Evolutionary conservation across 2,113 vertebrate genomes (phyloP).

Genomic region (Eudyptes chrysolophus): DNA sequence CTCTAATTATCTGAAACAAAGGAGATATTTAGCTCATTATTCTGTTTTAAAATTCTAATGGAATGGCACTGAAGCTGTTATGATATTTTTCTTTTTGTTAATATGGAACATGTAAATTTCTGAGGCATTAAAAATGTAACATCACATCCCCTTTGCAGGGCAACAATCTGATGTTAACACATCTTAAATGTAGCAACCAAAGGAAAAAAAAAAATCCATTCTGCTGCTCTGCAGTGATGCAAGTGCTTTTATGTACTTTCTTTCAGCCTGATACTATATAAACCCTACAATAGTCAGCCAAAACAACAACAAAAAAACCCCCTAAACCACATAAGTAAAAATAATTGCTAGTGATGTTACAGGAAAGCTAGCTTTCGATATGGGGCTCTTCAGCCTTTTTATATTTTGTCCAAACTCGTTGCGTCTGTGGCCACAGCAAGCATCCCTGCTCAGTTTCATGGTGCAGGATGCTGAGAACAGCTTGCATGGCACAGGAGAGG

Average conservation of each 20-base stretch:
- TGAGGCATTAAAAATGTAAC: background rate
- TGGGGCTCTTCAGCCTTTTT: background rate
- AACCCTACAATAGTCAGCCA: background rate
- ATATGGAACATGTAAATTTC: background rate
- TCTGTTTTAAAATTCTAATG: background rate
- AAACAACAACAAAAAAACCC: background rate
- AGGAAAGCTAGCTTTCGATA: background rate
- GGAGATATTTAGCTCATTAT: background rate
- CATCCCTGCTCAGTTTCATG: background rate
- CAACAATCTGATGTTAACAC: background rate
- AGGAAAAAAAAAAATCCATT: background rate
- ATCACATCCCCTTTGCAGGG: background rate
- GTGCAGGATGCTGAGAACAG: background rate
- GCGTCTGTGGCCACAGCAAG: background rate
- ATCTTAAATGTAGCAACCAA: background rate
- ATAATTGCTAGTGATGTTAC: background rate
- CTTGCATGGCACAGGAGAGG: background rate
- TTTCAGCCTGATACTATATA: background rate
- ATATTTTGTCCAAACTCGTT: background rate
- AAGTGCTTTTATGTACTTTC: background rate
- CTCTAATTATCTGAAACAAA: background rate
- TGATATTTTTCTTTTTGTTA: background rate
- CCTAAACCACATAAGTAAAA: background rate
- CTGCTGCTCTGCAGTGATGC: background rate
- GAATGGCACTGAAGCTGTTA: background rate